phyloP scores from a whole-genome alignment of 2,888 invertebrate species.

The Andrena haemorrhoa region DNA sequence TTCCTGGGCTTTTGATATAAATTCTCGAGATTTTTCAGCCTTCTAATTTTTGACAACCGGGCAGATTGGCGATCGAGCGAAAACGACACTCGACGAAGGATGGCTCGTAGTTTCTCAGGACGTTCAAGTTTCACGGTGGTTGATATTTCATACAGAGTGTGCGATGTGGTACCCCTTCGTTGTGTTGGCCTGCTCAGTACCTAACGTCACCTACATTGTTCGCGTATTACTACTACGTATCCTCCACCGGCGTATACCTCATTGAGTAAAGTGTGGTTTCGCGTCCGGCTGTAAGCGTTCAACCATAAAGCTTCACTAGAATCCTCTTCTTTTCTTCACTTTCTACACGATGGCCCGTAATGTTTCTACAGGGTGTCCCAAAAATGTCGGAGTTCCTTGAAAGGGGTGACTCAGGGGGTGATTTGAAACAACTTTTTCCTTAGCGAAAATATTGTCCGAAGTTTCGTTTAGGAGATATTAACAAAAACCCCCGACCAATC shows the following conservation, averaged over 20 bases:
- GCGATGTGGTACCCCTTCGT: constrained; percentile 77
- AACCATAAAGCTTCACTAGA: constrained; percentile 51
- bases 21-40: constrained; percentile 65
- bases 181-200: constrained; percentile 68
- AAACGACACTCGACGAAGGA: constrained; percentile 57
- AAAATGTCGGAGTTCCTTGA: no score
- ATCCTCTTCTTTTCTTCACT: constrained; percentile 21
- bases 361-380: no score
- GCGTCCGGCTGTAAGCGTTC: constrained; percentile 79
- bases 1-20: constrained; percentile 52
- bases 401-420: no score
- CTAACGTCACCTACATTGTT: constrained; percentile 81
- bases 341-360: constrained; percentile 1
- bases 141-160: constrained; percentile 85
- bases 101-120: constrained; percentile 83
- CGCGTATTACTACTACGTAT: constrained; percentile 73
- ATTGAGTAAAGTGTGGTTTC: constrained; percentile 83
- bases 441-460: no score
- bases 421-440: no score
- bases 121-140: constrained; percentile 84
- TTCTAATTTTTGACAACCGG: constrained; percentile 46
- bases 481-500: no score
- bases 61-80: constrained; percentile 58
- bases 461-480: no score
- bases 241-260: constrained; percentile 67